A percentile compares a stretch with the other conserved stretches of the same genome.
These are phyloP conservation scores for Villa cingulata DNA, from an alignment of 2,888 invertebrate species.

Conservation along the genomic window DNA sequence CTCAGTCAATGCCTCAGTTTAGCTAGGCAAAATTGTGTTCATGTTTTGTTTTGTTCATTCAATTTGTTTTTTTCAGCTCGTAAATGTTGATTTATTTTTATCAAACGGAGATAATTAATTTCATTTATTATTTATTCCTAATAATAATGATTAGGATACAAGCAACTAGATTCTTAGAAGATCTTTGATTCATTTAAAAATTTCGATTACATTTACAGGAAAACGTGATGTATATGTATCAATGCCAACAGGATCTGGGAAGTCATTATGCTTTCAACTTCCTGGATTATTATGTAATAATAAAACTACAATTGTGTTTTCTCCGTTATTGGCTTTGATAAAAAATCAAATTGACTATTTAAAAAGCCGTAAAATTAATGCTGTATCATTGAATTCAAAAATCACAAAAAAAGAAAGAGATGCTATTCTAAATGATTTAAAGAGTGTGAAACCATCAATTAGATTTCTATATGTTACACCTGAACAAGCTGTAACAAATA, in stretches of 20 bases:
- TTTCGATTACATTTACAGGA: conserved; percentile 50
- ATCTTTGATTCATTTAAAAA: neutral
- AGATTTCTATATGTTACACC: conserved; percentile 91
- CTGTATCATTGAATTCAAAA: conserved; percentile 89
- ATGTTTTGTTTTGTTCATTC: no score
- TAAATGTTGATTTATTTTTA: no score
- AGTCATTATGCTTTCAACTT: conserved; percentile 93
- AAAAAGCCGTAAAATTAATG: conserved; percentile 57
- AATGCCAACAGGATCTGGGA: conserved; percentile 98
- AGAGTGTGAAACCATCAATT: conserved; percentile 56
- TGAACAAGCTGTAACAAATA: conserved; percentile 77
- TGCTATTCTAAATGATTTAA: conserved; percentile 63
- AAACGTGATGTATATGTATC: conserved; percentile 86
- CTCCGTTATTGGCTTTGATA: conserved; percentile 90
- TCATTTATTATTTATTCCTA: neutral
- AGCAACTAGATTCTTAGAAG: no score
- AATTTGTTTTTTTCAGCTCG: no score
- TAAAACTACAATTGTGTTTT: conserved; percentile 84
- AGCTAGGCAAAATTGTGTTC: no score
- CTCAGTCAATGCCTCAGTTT: no score
- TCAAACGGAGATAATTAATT: no score
- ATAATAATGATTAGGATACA: neutral
- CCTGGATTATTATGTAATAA: conserved; percentile 73
- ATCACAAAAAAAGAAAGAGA: conserved; percentile 63
- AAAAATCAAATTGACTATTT: conserved; percentile 93